Evolutionary conservation across 1,140 invertebrate species (phyloP), one percentile per base, ranked within the genome.

Genomic region (Leptinotarsa texana): DNA sequence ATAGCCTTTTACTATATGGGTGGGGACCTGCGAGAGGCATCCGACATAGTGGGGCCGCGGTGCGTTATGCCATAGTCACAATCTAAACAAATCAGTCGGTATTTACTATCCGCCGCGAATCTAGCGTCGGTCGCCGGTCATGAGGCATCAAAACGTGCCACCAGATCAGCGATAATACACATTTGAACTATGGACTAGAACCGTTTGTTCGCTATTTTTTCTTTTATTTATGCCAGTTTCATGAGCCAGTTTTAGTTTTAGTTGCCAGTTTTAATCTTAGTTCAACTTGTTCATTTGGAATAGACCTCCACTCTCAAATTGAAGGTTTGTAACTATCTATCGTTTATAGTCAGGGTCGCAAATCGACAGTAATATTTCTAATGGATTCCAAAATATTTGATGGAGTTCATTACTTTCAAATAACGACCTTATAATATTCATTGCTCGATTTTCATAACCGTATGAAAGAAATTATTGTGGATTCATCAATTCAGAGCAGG

Each of bases 1-100:
- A 74, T 74, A 74, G 74, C 74, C 74, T 74, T 74, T 74, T 74
- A 74, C 74, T 74, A 74, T 57, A 57, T 74, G 74, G 65, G 74
- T 74, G 74, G 74, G 74, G 74, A 74, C 57, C n/a, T 57, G 51
- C 51, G 51, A 57, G 51, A 57, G 51, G 51, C 51, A 57, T 57
- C 51, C 67, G 67, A 51, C 66, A 74, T 69, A 74, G 74, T 74
- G 74, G 74, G 74, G 74, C 69, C 74, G 61, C 74, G 66, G 74
- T 74, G 74, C 74, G 74, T 67, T 74, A 74, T 74, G 74, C 69
- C 69, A 67, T 67, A 67, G 65, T 67, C 65, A 57, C 51, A 67
- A 67, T 67, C 65, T 67, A 67, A 67, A 67, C 65, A 67, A 67
- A 67, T 67, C 65, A 67, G 65, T 67, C 42, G 65, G 24, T 67